These are phyloP conservation scores for Calliopum simillimum DNA, from an alignment of 2,888 invertebrate genomes.

Conservation along the genomic window DNA sequence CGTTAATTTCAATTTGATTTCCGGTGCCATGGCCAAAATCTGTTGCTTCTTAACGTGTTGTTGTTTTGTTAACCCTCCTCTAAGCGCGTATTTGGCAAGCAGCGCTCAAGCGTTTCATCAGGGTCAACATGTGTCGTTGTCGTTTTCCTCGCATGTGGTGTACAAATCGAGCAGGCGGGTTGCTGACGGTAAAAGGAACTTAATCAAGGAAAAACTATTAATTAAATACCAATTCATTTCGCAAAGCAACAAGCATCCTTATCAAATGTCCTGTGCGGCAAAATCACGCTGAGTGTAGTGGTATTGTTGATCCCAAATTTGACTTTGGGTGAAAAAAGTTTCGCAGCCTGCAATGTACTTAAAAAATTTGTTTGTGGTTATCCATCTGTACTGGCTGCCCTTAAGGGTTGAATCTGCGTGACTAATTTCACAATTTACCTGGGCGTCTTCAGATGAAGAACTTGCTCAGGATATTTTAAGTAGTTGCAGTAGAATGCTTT, in stretches of 20 bases:
- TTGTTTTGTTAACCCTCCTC: conserved; percentile 47
- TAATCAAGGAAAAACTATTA: conserved; percentile 67
- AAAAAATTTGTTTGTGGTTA: neutral
- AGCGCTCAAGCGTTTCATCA: conserved; percentile 59
- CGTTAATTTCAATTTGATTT: conserved; percentile 66
- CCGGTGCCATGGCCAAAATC: conserved; percentile 48
- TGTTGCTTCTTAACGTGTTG: conserved; percentile 37
- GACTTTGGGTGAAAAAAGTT: conserved; percentile 1
- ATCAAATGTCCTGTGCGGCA: too few relatives aligned
- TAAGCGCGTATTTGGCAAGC: conserved; percentile 44
- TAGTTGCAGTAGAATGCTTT: too few relatives aligned
- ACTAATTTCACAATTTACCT: conserved; percentile 23
- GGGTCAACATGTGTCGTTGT: conserved; percentile 54
- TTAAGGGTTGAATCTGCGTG: neutral
- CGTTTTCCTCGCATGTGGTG: conserved; percentile 32
- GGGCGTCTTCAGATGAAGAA: conserved; percentile 6
- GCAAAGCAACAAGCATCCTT: neutral
- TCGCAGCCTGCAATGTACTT: conserved; percentile 11
- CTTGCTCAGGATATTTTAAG: conserved; percentile 17
- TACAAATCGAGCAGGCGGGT: conserved; percentile 36
- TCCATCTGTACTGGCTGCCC: neutral
- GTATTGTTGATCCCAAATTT: neutral
- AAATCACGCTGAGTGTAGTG: neutral
- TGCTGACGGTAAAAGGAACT: conserved; percentile 46
- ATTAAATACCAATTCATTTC: conserved; percentile 66